Base-by-base conservation (phyloP, 2,888 invertebrate genomes). In the Apamea anceps region DNA sequence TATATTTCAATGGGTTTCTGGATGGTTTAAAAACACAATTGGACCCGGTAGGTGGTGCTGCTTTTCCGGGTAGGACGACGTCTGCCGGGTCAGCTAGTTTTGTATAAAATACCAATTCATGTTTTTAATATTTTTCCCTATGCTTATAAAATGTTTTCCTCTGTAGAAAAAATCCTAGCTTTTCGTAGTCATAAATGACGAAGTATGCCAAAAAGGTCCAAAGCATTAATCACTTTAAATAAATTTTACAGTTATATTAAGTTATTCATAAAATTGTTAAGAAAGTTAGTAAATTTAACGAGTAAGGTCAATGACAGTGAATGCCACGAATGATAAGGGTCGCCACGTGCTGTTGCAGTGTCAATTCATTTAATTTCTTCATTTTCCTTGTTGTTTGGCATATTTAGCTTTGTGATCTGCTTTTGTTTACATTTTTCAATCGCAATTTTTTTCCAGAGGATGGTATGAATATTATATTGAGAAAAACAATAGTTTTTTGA, bases 381-480 rank as follows among this genome's bases (percentile, higher is more conserved):
- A 63, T 72, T 79, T 80, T 79, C 73, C 63, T 81, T 72, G 21
- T 42, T 65, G 51, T 42, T 21, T 57, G 15, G 3, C 42, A 32
- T 78, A 63, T 63, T 77, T 13, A 25, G 28, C 18, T 12, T n/a
- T 13, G 8, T 32, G 2, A 45, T 25, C 0, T 3, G 7, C 8
- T n/a, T 75, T 48, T 75, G n/a, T n/a, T 32, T 32, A 73, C 6
- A 18, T 18, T 48, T 73, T 18, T 2, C 12, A 51, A n/a, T 37
- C 37, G 13, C 8, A 25, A 0, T n/a, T 3, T 25, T 25, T 57
- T 8, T 25, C 7, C 7, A 42, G 7, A 57, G 6, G 1, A 7
- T 21, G 54, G 25, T 54, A 21, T 54, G 7, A 21, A 54, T 7
- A 7, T 54, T 21, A 21, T 21, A 54, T 2, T 54, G 21, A 8